These are phyloP conservation scores for Lepidostoma basale DNA, from an alignment of 1,140 invertebrate genomes.

Conservation along the genomic window DNA sequence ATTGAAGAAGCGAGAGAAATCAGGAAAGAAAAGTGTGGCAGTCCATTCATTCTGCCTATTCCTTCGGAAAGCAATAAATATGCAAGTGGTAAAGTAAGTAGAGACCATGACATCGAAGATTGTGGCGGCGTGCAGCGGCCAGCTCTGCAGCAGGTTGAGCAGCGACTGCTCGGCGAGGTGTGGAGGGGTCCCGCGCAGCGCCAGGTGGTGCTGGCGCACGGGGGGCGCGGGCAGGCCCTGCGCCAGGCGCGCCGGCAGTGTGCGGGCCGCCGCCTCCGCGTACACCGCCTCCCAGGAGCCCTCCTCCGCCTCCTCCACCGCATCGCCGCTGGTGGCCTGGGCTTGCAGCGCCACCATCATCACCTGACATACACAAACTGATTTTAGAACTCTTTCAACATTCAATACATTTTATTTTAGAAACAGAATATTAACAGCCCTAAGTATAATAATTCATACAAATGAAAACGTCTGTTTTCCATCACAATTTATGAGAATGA, in stretches of 20 bases:
- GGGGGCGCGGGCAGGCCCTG: constrained; percentile 74
- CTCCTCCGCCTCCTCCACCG: constrained; percentile 29
- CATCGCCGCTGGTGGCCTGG: constrained; percentile 88
- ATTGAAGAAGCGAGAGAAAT: too few species aligned
- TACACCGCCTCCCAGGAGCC: constrained; percentile 70
- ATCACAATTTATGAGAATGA: too few species aligned
- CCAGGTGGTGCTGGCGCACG: constrained; percentile 87
- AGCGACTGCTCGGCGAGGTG: constrained; percentile 90
- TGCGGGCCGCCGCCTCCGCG: constrained; percentile 76
- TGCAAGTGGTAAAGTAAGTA: not conserved
- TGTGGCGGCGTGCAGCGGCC: constrained; percentile 90
- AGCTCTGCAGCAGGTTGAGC: constrained; percentile 91
- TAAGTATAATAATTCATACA: too few species aligned
- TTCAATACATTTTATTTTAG: too few species aligned
- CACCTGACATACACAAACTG: constrained; percentile 72
- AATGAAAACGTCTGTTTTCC: too few species aligned
- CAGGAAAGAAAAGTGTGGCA: too few species aligned
- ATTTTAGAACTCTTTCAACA: not conserved
- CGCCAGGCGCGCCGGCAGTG: constrained; percentile 69
- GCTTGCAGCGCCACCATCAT: constrained; percentile 93
- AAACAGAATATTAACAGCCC: too few species aligned
- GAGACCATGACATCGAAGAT: constrained; percentile 93
- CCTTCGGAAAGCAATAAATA: too few species aligned
- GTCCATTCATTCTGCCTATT: too few species aligned
- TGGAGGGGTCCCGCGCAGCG: constrained; percentile 81